These are phyloP conservation scores for Paedocypris sp. DNA, from an alignment of 2,113 vertebrate genomes.

Conservation along the genomic window DNA sequence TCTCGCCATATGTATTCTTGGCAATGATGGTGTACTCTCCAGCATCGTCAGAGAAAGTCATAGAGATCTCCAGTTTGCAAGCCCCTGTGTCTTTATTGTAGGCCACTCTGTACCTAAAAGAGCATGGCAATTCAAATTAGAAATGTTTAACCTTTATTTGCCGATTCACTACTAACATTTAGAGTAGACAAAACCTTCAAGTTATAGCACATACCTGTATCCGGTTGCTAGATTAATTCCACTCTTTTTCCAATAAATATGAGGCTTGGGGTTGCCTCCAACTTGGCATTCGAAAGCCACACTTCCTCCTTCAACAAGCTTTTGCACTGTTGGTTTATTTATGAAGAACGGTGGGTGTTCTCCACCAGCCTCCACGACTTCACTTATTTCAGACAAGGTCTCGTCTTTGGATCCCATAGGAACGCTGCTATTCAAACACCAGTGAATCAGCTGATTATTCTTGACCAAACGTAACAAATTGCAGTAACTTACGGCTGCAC, in stretches of 20 bases:
- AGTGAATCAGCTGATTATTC: background rate
- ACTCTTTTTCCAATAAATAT: slow-evolving; percentile 91
- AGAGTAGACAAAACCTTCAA: too few species aligned
- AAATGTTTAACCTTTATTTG: too few species aligned
- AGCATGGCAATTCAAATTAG: background rate
- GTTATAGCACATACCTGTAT: slow-evolving; percentile 76
- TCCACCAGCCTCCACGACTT: slow-evolving; percentile 52
- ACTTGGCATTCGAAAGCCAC: slow-evolving; percentile 86
- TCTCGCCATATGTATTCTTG: slow-evolving; percentile 83
- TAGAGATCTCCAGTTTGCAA: slow-evolving; percentile 90
- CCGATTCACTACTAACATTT: too few species aligned
- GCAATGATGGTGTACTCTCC: slow-evolving; percentile 86
- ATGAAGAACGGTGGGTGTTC: slow-evolving; percentile 75
- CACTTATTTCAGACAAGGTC: slow-evolving; percentile 63
- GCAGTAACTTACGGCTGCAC: slow-evolving; percentile 67
- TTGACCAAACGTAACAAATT: background rate
- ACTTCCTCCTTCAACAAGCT: slow-evolving; percentile 83
- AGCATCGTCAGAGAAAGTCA: slow-evolving; percentile 95
- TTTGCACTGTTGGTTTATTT: slow-evolving; percentile 74
- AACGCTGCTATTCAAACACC: slow-evolving; percentile 50
- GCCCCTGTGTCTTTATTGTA: slow-evolving; percentile 87
- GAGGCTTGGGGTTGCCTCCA: slow-evolving; percentile 85
- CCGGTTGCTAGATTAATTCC: slow-evolving; percentile 84
- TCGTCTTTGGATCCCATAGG: slow-evolving; percentile 66
- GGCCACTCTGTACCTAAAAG: slow-evolving; percentile 80